Base-by-base conservation (phyloP, 2,888 invertebrate genomes). In the Leptura quadrifasciata region DNA sequence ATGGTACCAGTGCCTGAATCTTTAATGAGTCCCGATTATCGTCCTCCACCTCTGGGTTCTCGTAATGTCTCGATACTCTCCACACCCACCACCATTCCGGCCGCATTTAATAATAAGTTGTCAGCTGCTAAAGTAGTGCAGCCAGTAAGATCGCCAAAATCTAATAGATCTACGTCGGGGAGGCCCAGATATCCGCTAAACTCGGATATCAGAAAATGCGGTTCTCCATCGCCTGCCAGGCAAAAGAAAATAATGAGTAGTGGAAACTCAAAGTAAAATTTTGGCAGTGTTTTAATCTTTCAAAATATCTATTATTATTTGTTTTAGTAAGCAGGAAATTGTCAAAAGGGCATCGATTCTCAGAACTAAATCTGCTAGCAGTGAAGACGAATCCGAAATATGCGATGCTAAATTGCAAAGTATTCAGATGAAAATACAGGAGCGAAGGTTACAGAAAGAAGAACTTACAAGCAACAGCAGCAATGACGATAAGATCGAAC, bases 1-100 rank as follows among this genome's bases (percentile, higher is more conserved):
- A 94, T 96, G 91, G 95, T 96, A 0, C 96, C 96, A 0, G 96
- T 96, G 31, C 96, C 96, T 0, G 96, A 96, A 87, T 95, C 95
- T 0, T 90, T 96, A 1, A 95, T 96, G 94, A 96, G 96, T 85
- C 96, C 95, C 0, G 95, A 95, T 87, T 94, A 94, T 87, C 92
- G 89, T 52, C 90, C 90, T 21, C 74, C 85, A 0, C 83, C 86
- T 12, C 73, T 87, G 61, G 80, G 85, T 31, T 84, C 83, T 9
- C 80, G 78, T 68, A 75, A 77, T 15, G 63, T 67, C 24, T 72
- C 76, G 21, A 68, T 71, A 20, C 24, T 65, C 15, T 54, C 72
- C 12, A 27, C 71, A 1, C 18, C 24, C 3, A 52, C 71, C 2
- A 60, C 71, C 8, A 27, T 71, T 10, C 60, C 60, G 1, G 24